phyloP scores from a whole-genome alignment of 1,140 invertebrate genomes.

The Aphaenogaster floridana region DNA sequence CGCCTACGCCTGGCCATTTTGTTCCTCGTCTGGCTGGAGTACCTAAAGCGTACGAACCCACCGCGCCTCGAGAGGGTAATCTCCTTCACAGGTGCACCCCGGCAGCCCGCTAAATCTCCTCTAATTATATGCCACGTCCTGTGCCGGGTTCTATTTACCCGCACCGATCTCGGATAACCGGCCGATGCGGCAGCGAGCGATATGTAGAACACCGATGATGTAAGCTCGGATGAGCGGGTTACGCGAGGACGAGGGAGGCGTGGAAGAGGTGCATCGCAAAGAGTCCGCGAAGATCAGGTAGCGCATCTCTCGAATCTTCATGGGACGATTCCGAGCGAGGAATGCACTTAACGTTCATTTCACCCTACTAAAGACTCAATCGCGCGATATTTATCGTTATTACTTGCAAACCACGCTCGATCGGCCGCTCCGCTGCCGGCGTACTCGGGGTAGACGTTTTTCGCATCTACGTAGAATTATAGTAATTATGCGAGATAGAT shows the following conservation, averaged over 20 bases:
- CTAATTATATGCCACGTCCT: constrained; percentile 79
- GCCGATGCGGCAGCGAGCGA: constrained; percentile 39
- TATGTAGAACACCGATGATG: constrained; percentile 58
- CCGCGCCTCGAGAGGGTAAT: constrained; percentile 66
- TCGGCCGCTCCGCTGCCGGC: constrained; percentile 14
- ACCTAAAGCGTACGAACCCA: constrained; percentile 58
- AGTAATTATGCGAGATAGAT: constrained; percentile 29
- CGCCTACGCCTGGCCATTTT: constrained; percentile 82
- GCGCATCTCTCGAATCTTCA: constrained; percentile 32
- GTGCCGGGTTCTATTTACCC: constrained; percentile 75
- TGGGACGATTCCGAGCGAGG: constrained; percentile 27
- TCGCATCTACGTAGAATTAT: not conserved
- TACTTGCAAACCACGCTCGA: constrained; percentile 56
- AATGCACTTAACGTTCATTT: constrained; percentile 49
- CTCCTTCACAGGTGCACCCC: constrained; percentile 79
- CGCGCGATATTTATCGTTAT: constrained; percentile 58
- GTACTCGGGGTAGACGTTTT: constrained; percentile 32
- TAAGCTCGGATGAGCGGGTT: constrained; percentile 22
- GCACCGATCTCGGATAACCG: constrained; percentile 78
- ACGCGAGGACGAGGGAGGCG: not conserved
- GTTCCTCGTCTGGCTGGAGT: constrained; percentile 73
- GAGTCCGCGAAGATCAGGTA: constrained; percentile 38
- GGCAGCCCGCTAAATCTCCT: constrained; percentile 79
- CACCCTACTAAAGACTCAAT: constrained; percentile 47
- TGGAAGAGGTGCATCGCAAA: not conserved